Conservation (phyloP, 2,113 vertebrate species). For the Cheilinus undulatus region DNA sequence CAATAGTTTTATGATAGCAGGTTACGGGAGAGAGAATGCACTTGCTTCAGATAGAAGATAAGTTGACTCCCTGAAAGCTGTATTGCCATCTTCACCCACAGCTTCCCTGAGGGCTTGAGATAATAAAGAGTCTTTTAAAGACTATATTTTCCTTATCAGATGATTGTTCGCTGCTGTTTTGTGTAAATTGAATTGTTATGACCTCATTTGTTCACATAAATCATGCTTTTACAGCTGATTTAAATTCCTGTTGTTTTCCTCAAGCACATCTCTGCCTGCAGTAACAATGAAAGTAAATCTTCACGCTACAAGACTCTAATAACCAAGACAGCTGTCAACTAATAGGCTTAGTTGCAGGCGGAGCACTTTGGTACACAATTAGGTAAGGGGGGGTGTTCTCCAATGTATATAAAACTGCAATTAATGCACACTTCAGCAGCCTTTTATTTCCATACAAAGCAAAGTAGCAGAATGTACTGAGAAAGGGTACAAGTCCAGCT, state of each 20-base stretch:
- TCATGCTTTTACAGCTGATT: background rate
- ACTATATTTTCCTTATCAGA: background rate
- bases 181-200: background rate
- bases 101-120: background rate
- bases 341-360: slow-evolving; percentile 58
- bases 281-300: slow-evolving; percentile 32
- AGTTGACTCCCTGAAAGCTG: background rate
- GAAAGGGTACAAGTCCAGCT: slow-evolving; percentile 1
- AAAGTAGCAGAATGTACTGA: background rate
- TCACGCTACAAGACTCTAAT: slow-evolving; percentile 18
- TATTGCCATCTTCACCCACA: background rate
- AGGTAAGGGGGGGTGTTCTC: background rate
- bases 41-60: background rate
- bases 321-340: slow-evolving; percentile 58
- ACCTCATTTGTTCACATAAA: background rate
- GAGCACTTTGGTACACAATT: slow-evolving; percentile 35
- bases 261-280: background rate
- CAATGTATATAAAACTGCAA: slow-evolving; percentile 29
- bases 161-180: background rate
- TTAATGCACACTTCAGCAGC: background rate
- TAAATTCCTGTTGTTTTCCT: background rate
- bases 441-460: background rate
- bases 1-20: too few species aligned
- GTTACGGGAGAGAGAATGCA: too few species aligned
- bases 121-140: background rate